These are phyloP conservation scores for Pimpla rufipes DNA, from an alignment of 2,888 invertebrate genomes.

Conservation along the genomic window DNA sequence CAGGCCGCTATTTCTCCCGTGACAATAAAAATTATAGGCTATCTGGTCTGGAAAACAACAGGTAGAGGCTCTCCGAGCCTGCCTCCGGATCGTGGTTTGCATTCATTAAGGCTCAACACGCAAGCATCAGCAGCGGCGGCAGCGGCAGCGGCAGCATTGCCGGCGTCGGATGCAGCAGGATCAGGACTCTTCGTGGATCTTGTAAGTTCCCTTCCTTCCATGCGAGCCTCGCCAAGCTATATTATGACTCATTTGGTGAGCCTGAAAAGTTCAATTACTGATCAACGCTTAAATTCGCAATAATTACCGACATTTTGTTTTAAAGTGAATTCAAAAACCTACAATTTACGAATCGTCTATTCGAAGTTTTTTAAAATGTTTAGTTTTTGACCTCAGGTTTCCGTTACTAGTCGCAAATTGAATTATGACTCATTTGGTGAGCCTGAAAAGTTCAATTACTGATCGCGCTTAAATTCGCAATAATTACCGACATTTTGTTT, in stretches of 20 bases:
- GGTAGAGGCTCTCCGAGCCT: conserved; percentile 84
- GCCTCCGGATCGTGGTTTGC: conserved; percentile 87
- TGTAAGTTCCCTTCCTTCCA: conserved; percentile 32
- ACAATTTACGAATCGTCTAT: too few relatives aligned
- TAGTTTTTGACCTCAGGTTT: too few relatives aligned
- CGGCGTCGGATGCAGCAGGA: conserved; percentile 74
- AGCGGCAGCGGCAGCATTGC: conserved; percentile 77
- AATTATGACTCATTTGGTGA: conserved; percentile 24
- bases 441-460: conserved; percentile 14
- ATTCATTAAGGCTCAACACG: conserved; percentile 87
- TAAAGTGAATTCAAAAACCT: too few relatives aligned
- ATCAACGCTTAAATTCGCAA: too few relatives aligned
- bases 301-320: too few relatives aligned
- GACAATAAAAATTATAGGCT: conserved; percentile 89
- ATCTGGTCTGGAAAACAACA: conserved; percentile 88
- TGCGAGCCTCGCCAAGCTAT: conserved; percentile 35
- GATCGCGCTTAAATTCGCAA: background rate
- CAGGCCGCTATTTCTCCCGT: conserved; percentile 87
- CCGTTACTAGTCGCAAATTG: too few relatives aligned
- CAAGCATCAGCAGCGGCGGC: conserved; percentile 83
- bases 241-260: conserved; percentile 25
- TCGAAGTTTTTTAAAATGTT: too few relatives aligned
- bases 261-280: conserved; percentile 16
- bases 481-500: too few relatives aligned
- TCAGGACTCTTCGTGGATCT: conserved; percentile 59